Evolutionary conservation across 2,888 invertebrate genomes (phyloP), one percentile per base, ranked within the genome.

Genomic region (Heliconius ismenius): DNA sequence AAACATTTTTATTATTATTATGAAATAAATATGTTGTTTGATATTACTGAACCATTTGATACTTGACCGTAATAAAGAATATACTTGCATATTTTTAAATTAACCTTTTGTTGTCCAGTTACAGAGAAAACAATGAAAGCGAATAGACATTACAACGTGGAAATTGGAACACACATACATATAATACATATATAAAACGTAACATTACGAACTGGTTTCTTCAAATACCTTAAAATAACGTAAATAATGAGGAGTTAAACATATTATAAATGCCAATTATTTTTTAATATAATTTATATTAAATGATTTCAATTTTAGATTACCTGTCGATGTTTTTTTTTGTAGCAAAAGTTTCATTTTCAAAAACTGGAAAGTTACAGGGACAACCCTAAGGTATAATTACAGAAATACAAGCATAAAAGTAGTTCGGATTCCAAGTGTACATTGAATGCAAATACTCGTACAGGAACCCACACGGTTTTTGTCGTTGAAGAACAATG

Each of bases 61-160:
- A 67, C n/a, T 67, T 39, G 24, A 24, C 15, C 39, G 3, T 15
- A 43, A 39, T 65, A 39, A 7, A 67, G 7, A 39, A 67, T 39
- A 39, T 2, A 28, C 1, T 13, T 15, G 3, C 11, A n/a, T 28
- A n/a, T 69, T n/a, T 69, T 54, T 21, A 28, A 32, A 70, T 54
- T 54, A 54, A 49, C 54, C 54, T 69, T 69, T 69, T 69, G 69
- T 54, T 69, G 21, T n/a, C 54, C 4, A 54, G 54, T 69, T 21
- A n/a, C 32, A 69, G 21, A 13, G 54, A 76, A 76, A 72, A 78
- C 67, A 78, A 80, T 79, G 75, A 77, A 80, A 74, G 73, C 62
- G 70, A 78, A 69, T 75, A 77, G 62, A 62, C 78, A 87, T 88
- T 87, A 85, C 86, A 80, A 81, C 85, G 86, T 88, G 89, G 86